A percentile compares a stretch with the other conserved stretches of the same genome.
Conservation (phyloP, 2,797 vertebrate species). For the Cirrhinus molitorella region DNA sequence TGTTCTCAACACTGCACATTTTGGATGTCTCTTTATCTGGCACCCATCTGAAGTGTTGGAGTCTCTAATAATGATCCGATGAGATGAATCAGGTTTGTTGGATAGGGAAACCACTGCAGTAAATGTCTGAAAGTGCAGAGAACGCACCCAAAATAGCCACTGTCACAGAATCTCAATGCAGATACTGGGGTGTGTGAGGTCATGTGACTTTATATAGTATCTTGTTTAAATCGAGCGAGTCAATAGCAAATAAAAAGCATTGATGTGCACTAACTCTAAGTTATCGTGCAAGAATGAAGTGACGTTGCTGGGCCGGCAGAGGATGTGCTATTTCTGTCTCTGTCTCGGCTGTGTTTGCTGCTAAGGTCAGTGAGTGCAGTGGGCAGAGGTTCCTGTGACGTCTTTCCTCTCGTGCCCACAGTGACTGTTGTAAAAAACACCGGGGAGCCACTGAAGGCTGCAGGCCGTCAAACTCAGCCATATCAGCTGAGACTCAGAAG, state of each 20-base stretch:
- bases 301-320: conserved; percentile 20
- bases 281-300: conserved; percentile 3
- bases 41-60: not conserved
- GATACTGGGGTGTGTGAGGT: not conserved
- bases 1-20: not conserved
- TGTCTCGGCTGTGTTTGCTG: conserved; percentile 50
- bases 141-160: conserved; percentile 29
- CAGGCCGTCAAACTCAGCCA: not conserved
- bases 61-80: not conserved
- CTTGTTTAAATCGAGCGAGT: not conserved
- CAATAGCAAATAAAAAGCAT: not conserved
- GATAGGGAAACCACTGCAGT: not conserved
- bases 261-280: not conserved
- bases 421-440: conserved; percentile 24
- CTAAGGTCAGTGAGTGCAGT: conserved; percentile 83
- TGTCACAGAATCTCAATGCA: not conserved
- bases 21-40: no score
- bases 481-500: conserved; percentile 1
- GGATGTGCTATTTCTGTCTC: not conserved
- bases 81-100: not conserved
- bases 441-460: conserved; percentile 5
- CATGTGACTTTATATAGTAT: not conserved
- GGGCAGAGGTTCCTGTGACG: conserved; percentile 73
- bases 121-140: conserved; percentile 37
- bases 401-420: conserved; percentile 65